Conservation (phyloP, 2,113 vertebrate genomes). For the Xiphorhynchus elegans region DNA sequence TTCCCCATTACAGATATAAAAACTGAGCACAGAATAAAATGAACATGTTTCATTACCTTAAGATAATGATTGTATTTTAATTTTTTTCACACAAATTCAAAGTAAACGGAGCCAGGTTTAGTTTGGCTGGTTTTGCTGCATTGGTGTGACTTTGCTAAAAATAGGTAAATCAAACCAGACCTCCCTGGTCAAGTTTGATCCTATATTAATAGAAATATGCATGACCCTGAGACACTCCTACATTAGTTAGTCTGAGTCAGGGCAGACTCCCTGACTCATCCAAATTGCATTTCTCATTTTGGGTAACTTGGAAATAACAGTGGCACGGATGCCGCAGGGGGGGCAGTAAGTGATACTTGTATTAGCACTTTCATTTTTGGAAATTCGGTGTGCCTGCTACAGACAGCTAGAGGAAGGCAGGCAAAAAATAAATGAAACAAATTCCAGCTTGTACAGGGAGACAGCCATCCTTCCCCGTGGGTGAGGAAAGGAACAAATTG, state of each 20-base stretch:
- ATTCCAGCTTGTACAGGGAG: neutral
- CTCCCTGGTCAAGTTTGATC: slow-evolving; percentile 7
- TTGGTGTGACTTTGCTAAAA: slow-evolving; percentile 9
- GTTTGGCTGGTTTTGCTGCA: neutral
- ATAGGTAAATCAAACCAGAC: slow-evolving; percentile 13
- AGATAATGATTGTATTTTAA: neutral
- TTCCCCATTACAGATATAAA: neutral
- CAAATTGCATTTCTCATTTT: slow-evolving; percentile 26
- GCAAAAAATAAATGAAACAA: neutral
- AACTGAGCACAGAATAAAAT: neutral
- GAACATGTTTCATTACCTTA: neutral
- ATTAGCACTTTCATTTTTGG: slow-evolving; percentile 38
- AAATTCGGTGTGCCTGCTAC: neutral
- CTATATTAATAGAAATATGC: slow-evolving; percentile 16
- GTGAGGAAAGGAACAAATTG: neutral
- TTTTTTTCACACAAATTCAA: neutral
- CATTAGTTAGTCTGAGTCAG: neutral
- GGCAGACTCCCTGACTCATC: slow-evolving; percentile 23
- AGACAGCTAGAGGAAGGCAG: neutral
- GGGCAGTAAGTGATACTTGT: neutral
- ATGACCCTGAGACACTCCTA: neutral
- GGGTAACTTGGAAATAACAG: slow-evolving; percentile 9
- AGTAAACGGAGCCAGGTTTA: neutral
- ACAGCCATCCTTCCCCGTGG: neutral
- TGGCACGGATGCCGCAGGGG: neutral